Evolutionary conservation across 2,888 invertebrate genomes (phyloP), one percentile per base, ranked within the genome.

Genomic region (Pharmacophagus antenor): DNA sequence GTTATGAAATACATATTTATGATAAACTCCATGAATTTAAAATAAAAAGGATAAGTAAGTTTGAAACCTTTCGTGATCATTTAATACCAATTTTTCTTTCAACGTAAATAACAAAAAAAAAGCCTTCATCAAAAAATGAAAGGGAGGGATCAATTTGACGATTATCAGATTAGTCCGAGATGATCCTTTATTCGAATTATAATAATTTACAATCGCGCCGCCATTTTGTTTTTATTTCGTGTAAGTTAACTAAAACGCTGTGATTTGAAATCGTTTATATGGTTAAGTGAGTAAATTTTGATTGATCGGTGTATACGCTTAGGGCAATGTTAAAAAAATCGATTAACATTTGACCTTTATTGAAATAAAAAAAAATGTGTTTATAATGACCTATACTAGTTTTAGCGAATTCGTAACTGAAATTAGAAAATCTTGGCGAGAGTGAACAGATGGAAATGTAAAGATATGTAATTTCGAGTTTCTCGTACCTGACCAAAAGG

Each of bases 121-220:
- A 46, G 46, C 12, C 20, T 51, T 61, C 56, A 48, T 56, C 46
- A 61, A 63, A 63, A 68, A 68, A 67, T 47, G 57, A 65, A 66
- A 68, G 55, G 65, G 58, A 51, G 62, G 61, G 63, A 49, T 56
- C 60, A 58, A 62, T 66, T 63, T 46, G 55, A 31, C 64, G 65
- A 70, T 71, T 67, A 71, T 68, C 70, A 67, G 68, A 71, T 72
- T 69, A 71, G 65, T 61, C 54, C 61, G 65, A 67, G 67, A 62
- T 67, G 69, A 66, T 67, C 66, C 63, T 65, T 69, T 64, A 64
- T 53, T 61, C 65, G 65, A 70, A 69, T 71, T 69, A 70, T 71
- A 57, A 73, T 70, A 71, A 71, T 71, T 69, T 67, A 62, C 61
- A 64, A 64, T 67, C 69, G 65, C 56, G 27, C 41, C 47, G 44